Evolutionary conservation across 2,113 vertebrate genomes (phyloP), one percentile per base, ranked within the genome.

Genomic region (Paralichthys olivaceus): DNA sequence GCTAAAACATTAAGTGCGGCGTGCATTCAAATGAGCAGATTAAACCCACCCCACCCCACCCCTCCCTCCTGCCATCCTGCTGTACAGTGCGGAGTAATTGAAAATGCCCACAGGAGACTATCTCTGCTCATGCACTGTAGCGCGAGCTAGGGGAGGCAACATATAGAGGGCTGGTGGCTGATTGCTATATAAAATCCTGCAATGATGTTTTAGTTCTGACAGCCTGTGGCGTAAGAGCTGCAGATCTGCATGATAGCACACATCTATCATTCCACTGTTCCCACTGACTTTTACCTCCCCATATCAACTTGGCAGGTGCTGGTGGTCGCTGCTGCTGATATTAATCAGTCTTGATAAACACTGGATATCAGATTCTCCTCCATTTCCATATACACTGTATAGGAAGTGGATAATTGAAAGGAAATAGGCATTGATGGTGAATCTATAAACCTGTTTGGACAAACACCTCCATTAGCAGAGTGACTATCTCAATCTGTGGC

Each of bases 1-100:
- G 91, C 90, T 69, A 86, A 87, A 91, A 88, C 91, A 90, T 89
- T 86, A 89, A 91, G 86, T 90, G 89, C 91, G 85, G 81, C 57
- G 66, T 83, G 89, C 88, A 91, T 92, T 92, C 93, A 93, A 93
- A 94, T 77, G 72, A 91, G 88, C 84, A 91, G 91, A 93, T 93
- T 91, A 90, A 89, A 4, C 58, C 29, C 23, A 6, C 64, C 69
- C 25, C 25, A 0, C 23, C 17, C 66, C 25, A 0, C 25, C 54
- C 17, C 77, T 75, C 49, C 20, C 69, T 9, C 55, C 25, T n/a
- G 13, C 45, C 14, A 75, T 75, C 40, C 40, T 40, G 79, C 75
- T 64, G 67, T 89, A 86, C 81, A 84, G 83, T 84, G 80, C 82
- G 65, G 74, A 85, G 86, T 93, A 90, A 93, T 91, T 93, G 91